Evolutionary conservation across 2,113 vertebrate genomes (phyloP), one percentile per base, ranked within the genome.

Genomic region (Podilymbus podiceps): DNA sequence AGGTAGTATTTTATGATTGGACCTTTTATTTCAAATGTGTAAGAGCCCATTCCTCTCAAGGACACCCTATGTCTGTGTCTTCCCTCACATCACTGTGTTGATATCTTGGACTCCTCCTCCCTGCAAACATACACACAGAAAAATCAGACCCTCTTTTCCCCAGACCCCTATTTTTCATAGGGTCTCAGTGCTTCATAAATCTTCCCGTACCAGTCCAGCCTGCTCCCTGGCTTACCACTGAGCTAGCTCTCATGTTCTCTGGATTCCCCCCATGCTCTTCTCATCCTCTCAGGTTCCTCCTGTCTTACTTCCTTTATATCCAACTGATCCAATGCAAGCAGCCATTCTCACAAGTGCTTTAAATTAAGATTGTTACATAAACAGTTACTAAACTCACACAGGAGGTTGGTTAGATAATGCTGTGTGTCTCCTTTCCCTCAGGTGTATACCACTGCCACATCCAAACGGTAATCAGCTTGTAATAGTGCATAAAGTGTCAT

Each of bases 281-380:
- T 31, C 78, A 86, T 74, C 33, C 22, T 74, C 75, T 59, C 55
- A 44, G 11, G 23, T 50, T 71, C 38, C 42, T 71, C 59, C 67
- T 40, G 22, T 27, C 49, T 71, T 38, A 38, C 38, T 38, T 27
- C 40, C 31, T 40, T 80, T 40, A 31, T 23, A 46, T 14, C 33
- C 40, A 78, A 18, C n/a, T 47, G 46, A 77, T 62, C n/a, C 72
- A 90, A 47, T 23, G 31, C 46, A 77, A 75, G 74, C 85, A 90
- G 67, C 73, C 63, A 31, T 30, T 71, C 72, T 93, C 72, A 52
- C 59, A 50, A 44, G 72, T 71, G 52, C 85, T 90, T 93, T 94
- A 88, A 94, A 76, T 72, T 93, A 94, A 84, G 59, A 60, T 64
- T 40, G 58, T 94, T 96, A 86, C 64, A 75, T 95, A 93, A 95